Evolutionary conservation across 2,113 vertebrate species (phyloP).

Genomic region (Illadopsis cleaveri): DNA sequence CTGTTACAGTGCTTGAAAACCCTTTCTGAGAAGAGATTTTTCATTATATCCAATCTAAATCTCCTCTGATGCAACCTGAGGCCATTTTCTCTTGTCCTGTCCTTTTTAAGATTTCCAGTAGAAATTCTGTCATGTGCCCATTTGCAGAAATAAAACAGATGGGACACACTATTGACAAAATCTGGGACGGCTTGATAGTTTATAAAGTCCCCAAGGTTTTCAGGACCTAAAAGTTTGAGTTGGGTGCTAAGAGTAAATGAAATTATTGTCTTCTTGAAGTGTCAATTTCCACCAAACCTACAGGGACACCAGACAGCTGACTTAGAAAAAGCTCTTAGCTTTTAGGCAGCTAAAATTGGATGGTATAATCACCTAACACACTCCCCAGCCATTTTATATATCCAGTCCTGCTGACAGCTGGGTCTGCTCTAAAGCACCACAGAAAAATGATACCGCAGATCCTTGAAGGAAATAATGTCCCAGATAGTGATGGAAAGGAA

Average conservation of each 20-base stretch:
- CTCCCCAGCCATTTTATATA: not conserved
- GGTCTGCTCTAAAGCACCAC: slow-evolving; percentile 20
- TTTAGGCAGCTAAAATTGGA: slow-evolving; percentile 11
- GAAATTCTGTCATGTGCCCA: not conserved
- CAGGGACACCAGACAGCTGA: not conserved
- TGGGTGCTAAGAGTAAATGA: not conserved
- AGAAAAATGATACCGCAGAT: not conserved
- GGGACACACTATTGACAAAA: not conserved
- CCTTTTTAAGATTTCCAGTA: not conserved
- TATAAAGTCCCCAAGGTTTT: not conserved
- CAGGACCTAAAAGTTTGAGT: not conserved
- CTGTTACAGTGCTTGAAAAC: not conserved
- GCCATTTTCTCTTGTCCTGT: not conserved
- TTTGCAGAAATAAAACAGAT: not conserved
- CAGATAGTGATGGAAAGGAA: slow-evolving; percentile 15
- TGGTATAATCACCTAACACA: not conserved
- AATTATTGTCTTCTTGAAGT: not conserved
- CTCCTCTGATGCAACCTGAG: not conserved
- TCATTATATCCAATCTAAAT: not conserved
- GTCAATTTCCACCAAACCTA: not conserved
- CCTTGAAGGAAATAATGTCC: slow-evolving; percentile 52
- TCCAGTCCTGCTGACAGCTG: slow-evolving; percentile 35
- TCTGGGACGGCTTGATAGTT: not conserved
- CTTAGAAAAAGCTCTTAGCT: not conserved
- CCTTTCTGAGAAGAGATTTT: not conserved